Evolutionary conservation across 2,888 invertebrate species (phyloP).

Genomic region (Mesoligia furuncula): DNA sequence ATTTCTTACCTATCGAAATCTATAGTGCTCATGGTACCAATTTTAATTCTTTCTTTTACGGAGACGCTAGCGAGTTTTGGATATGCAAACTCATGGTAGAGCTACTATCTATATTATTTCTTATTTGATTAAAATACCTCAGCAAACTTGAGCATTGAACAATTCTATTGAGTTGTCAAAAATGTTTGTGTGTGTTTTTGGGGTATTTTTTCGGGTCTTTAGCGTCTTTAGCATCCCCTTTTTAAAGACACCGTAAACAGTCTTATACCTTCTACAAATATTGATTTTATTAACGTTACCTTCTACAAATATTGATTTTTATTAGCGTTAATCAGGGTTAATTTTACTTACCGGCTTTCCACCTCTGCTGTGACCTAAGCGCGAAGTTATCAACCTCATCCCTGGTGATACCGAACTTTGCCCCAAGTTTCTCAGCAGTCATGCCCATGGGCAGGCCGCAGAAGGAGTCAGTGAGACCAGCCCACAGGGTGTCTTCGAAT

Average conservation of each 20-base stretch:
- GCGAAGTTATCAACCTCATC: conserved; percentile 97
- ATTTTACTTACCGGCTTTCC: conserved; percentile 94
- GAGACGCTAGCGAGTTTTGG: too few relatives aligned
- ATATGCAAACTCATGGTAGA: too few relatives aligned
- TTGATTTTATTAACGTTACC: not conserved
- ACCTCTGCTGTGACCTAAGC: conserved; percentile 95
- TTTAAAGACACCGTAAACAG: not conserved
- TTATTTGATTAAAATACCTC: not conserved
- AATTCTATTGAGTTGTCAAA: not conserved
- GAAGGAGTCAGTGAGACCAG: conserved; percentile 95
- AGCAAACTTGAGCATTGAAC: not conserved
- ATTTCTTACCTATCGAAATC: too few relatives aligned
- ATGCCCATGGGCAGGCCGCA: conserved; percentile 98
- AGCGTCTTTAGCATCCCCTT: not conserved
- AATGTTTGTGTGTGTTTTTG: too few relatives aligned
- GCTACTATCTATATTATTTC: not conserved
- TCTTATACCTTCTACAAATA: not conserved
- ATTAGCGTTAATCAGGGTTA: not conserved
- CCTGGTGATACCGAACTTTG: conserved; percentile 94
- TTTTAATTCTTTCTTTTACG: too few relatives aligned
- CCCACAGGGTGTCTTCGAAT: conserved; percentile 97
- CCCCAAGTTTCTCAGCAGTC: conserved; percentile 98
- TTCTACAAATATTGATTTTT: not conserved
- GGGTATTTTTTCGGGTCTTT: too few relatives aligned
- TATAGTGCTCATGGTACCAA: too few relatives aligned